These are phyloP conservation scores for Poecilia velifera DNA, from an alignment of 2,797 vertebrate species.

Conservation along the genomic window DNA sequence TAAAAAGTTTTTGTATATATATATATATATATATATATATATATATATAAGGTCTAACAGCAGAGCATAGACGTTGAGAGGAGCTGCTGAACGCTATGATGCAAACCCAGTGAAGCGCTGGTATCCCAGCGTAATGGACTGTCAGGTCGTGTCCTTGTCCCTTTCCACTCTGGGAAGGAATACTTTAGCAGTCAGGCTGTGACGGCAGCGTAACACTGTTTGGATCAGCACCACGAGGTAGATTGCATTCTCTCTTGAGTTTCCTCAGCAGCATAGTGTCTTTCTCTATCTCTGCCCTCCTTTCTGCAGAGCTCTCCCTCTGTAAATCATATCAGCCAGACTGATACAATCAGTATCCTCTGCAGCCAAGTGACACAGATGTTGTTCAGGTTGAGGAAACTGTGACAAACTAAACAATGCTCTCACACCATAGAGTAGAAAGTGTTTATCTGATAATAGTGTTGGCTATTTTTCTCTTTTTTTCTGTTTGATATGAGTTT, in stretches of 20 bases:
- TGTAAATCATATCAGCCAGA: conserved; percentile 3
- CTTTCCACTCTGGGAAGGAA: background rate
- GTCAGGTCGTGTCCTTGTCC: conserved; percentile 3
- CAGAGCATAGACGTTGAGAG: background rate
- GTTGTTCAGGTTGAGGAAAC: background rate
- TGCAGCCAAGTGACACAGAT: background rate
- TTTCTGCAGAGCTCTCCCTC: background rate
- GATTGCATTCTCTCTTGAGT: background rate
- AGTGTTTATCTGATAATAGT: conserved; percentile 1
- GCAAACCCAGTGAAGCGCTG: background rate
- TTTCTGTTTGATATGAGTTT: background rate
- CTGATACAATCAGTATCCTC: background rate
- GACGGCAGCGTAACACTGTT: background rate
- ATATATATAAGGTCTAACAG: background rate
- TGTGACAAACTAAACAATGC: conserved; percentile 1
- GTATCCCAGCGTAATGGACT: background rate
- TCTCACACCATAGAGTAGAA: background rate
- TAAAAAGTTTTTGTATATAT: background rate
- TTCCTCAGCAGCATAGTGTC: background rate
- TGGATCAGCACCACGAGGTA: background rate
- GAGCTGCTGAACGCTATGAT: background rate
- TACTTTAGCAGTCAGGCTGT: background rate
- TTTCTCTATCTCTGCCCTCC: background rate
- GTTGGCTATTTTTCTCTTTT: background rate
- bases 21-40: background rate